Evolutionary conservation across 2,113 vertebrate genomes (phyloP).

Genomic region (Tyto alba): DNA sequence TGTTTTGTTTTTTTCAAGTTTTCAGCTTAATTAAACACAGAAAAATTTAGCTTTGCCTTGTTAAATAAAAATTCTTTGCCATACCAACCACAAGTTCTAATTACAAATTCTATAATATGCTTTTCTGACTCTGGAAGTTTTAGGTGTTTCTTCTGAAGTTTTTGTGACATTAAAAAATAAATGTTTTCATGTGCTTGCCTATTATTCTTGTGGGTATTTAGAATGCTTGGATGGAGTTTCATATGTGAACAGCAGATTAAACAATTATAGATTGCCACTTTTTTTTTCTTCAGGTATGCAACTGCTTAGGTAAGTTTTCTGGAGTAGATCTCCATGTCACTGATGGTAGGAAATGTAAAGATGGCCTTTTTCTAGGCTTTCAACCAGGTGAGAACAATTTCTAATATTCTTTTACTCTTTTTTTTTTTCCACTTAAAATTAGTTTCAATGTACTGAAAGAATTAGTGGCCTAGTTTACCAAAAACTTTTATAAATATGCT

Average conservation of each 20-base stretch:
- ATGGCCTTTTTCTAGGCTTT: not conserved
- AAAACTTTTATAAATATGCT: not conserved
- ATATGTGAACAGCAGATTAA: not conserved
- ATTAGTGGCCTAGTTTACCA: not conserved
- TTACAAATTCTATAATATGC: not conserved
- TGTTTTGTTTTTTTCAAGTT: not conserved
- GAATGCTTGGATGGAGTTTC: not conserved
- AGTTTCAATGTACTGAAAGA: not conserved
- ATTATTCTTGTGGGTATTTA: not conserved
- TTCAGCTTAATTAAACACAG: not conserved
- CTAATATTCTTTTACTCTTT: not conserved
- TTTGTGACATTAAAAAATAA: not conserved
- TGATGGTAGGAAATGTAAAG: not conserved
- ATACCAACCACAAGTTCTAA: not conserved
- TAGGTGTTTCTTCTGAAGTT: not conserved
- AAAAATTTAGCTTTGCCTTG: not conserved
- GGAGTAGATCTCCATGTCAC: not conserved
- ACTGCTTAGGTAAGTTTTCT: not conserved
- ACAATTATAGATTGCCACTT: not conserved
- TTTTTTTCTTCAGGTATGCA: not conserved
- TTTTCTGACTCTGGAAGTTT: not conserved
- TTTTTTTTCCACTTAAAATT: not conserved
- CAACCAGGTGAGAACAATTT: not conserved
- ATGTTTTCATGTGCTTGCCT: not conserved
- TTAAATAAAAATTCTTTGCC: not conserved